phyloP scores from a whole-genome alignment of 2,113 vertebrate species.

The Physeter macrocephalus region DNA sequence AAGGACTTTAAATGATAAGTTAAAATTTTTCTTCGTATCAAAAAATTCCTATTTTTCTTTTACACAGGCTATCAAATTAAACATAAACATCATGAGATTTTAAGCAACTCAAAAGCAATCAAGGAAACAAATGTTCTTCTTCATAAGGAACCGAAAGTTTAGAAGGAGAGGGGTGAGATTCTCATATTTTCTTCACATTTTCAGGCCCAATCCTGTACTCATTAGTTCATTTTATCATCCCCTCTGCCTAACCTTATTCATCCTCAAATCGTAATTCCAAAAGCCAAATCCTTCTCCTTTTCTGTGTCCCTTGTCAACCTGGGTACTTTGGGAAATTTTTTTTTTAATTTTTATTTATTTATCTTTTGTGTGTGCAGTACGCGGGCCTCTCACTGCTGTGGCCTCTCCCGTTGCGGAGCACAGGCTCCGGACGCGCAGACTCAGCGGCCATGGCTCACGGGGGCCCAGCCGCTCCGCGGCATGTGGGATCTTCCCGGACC shows the following conservation, averaged over 20 bases:
- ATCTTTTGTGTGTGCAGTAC: too few species aligned
- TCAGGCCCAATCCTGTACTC: neutral
- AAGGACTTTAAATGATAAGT: neutral
- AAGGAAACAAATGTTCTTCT: neutral
- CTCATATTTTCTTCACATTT: conserved; percentile 39
- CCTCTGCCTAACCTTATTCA: conserved; percentile 47
- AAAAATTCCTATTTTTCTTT: neutral
- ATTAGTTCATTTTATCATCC: conserved; percentile 49
- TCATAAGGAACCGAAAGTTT: neutral
- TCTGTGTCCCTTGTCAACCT: conserved; percentile 51
- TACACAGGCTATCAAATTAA: neutral
- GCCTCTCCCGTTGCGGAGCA: too few species aligned
- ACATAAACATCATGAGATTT: neutral
- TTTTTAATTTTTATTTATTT: too few species aligned
- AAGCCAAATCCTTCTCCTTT: conserved; percentile 59
- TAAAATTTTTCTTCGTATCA: neutral
- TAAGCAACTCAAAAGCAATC: neutral
- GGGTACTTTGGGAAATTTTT: conserved; percentile 68
- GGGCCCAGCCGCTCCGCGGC: too few species aligned
- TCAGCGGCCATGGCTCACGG: too few species aligned
- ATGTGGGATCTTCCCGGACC: too few species aligned
- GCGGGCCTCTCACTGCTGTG: too few species aligned
- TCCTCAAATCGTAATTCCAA: conserved; percentile 57
- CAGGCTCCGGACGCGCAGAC: too few species aligned
- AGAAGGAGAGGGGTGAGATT: neutral